Conservation (phyloP, 2,888 invertebrate genomes). For the Amblyteles armatorius region DNA sequence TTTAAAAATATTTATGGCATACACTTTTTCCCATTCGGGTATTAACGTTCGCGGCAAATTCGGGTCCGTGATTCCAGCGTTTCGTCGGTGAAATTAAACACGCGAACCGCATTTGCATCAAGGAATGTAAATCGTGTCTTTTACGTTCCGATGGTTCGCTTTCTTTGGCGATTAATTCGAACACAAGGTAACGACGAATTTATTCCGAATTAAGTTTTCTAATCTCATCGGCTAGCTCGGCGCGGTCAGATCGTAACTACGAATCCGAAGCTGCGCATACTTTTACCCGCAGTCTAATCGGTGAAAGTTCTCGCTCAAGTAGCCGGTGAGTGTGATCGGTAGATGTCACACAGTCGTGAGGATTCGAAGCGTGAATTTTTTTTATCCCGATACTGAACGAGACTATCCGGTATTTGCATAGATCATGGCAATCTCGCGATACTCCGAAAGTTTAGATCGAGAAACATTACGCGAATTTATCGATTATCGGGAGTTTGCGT, state of each 20-base stretch:
- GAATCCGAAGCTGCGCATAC: constrained; percentile 19
- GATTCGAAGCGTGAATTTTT: constrained; percentile 31
- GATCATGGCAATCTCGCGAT: background rate
- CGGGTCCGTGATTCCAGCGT: background rate
- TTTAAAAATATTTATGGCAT: no score
- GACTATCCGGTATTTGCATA: constrained; percentile 16
- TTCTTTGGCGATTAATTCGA: constrained; percentile 17
- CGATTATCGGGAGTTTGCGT: background rate
- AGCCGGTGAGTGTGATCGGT: background rate
- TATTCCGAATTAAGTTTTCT: constrained; percentile 35
- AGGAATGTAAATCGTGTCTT: constrained; percentile 2
- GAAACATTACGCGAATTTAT: background rate
- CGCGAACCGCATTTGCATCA: constrained; percentile 4
- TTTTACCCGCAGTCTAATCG: constrained; percentile 12
- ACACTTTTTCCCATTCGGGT: no score
- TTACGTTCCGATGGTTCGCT: constrained; percentile 14
- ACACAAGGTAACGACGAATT: constrained; percentile 12
- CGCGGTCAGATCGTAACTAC: constrained; percentile 22
- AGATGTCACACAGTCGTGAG: constrained; percentile 16
- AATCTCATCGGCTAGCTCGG: constrained; percentile 15
- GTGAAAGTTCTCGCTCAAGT: constrained; percentile 41
- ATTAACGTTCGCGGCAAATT: background rate
- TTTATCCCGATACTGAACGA: background rate
- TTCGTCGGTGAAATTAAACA: background rate
- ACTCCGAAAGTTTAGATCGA: background rate